A percentile compares a stretch with the other conserved stretches of the same genome.
These are phyloP conservation scores for Synanthedon formicaeformis DNA, from an alignment of 2,888 invertebrate species.

Conservation along the genomic window DNA sequence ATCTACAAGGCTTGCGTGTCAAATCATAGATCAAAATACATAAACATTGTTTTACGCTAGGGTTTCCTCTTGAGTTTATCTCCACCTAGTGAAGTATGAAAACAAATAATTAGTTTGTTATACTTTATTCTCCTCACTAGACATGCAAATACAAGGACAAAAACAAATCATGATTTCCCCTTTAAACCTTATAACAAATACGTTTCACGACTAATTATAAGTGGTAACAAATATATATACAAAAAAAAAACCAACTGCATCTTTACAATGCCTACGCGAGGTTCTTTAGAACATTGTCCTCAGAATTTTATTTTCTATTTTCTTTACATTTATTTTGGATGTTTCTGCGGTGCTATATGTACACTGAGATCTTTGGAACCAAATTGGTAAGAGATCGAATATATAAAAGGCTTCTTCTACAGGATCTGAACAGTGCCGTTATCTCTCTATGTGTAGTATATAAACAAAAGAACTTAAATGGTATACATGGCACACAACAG, in stretches of 20 bases:
- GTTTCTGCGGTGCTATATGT: neutral
- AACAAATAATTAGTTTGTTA: slow-evolving; percentile 28
- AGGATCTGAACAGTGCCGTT: slow-evolving; percentile 5
- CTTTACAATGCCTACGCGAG: slow-evolving; percentile 1
- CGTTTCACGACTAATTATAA: slow-evolving; percentile 29
- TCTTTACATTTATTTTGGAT: too few species aligned
- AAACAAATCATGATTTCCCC: slow-evolving; percentile 38
- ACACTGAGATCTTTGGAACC: slow-evolving; percentile 10
- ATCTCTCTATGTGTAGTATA: slow-evolving; percentile 2
- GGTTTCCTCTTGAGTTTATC: too few species aligned
- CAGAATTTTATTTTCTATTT: too few species aligned
- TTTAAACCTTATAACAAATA: slow-evolving; percentile 37
- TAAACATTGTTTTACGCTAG: too few species aligned
- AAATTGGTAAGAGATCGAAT: slow-evolving; percentile 32
- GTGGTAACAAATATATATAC: slow-evolving; percentile 54
- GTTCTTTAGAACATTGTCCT: too few species aligned
- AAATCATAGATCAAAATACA: too few species aligned
- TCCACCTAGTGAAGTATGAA: slow-evolving; percentile 1
- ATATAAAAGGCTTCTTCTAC: neutral
- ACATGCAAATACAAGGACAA: slow-evolving; percentile 61
- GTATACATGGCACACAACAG: slow-evolving; percentile 41
- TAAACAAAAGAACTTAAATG: slow-evolving; percentile 13
- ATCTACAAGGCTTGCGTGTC: too few species aligned
- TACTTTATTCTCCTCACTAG: slow-evolving; percentile 64
- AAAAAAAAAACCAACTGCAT: slow-evolving; percentile 10